Percentiles rank a stretch among this genome's conserved stretches.
These are phyloP conservation scores for Peromyscus leucopus DNA, from an alignment of 2,113 vertebrate species.

Conservation along the genomic window DNA sequence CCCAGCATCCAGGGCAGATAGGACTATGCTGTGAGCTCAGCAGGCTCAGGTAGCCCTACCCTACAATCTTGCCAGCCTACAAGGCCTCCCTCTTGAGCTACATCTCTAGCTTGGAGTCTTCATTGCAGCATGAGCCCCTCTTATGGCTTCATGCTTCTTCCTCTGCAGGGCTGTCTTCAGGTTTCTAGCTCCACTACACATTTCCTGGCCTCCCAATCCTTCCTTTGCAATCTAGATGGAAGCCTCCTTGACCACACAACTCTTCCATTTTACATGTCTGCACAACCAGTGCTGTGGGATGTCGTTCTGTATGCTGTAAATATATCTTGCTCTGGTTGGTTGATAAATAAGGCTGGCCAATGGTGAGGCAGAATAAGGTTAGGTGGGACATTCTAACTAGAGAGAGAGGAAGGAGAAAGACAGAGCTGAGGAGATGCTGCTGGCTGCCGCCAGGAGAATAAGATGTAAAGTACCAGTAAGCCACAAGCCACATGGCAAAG, in stretches of 20 bases:
- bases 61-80: not conserved
- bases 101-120: not conserved
- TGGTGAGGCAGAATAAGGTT: no score
- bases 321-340: no score
- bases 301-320: no score
- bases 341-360: no score
- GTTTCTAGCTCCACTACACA: not conserved
- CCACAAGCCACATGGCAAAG: no score
- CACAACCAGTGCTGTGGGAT: not conserved
- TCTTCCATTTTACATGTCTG: not conserved
- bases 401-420: no score
- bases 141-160: not conserved
- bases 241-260: not conserved
- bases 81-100: not conserved
- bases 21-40: not conserved
- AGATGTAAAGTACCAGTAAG: no score
- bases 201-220: not conserved
- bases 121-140: not conserved
- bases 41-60: not conserved
- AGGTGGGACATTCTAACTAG: no score
- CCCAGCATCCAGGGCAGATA: not conserved
- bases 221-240: not conserved
- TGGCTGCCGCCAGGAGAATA: no score
- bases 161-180: not conserved
- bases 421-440: no score